These are phyloP conservation scores for Apis laboriosa DNA, from an alignment of 1,140 invertebrate species.

Conservation along the genomic window DNA sequence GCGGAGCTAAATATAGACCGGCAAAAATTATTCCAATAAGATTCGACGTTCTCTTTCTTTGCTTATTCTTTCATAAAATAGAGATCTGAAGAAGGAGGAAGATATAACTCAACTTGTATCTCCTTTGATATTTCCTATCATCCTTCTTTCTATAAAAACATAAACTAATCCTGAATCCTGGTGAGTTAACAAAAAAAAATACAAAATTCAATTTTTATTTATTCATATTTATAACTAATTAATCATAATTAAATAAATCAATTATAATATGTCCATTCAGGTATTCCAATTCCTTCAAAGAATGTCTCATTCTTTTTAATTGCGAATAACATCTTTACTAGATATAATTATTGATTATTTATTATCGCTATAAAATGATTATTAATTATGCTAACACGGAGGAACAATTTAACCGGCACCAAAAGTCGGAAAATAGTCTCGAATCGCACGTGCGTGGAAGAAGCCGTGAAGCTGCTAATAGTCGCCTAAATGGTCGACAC, in stretches of 20 bases:
- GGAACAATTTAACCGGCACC: background rate
- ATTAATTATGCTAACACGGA: background rate
- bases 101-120: background rate
- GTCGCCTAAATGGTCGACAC: slow-evolving; percentile 69
- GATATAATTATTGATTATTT: background rate
- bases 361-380: background rate
- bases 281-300: background rate
- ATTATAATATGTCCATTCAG: background rate
- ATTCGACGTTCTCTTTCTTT: background rate
- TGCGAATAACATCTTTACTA: background rate
- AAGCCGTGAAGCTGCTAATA: slow-evolving; percentile 67
- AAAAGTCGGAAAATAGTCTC: background rate
- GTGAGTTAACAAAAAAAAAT: background rate
- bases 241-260: background rate
- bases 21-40: slow-evolving; percentile 12
- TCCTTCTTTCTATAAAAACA: background rate
- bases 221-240: background rate
- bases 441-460: slow-evolving; percentile 50
- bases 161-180: background rate
- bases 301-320: too few relatives aligned
- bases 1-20: slow-evolving; percentile 28
- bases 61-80: background rate
- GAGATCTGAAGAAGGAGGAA: too few relatives aligned
- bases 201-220: too few relatives aligned
- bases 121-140: background rate